Percentiles rank a stretch among this genome's conserved stretches.
phyloP scores from a whole-genome alignment of 2,888 invertebrate species.

The Pammene fasciana region DNA sequence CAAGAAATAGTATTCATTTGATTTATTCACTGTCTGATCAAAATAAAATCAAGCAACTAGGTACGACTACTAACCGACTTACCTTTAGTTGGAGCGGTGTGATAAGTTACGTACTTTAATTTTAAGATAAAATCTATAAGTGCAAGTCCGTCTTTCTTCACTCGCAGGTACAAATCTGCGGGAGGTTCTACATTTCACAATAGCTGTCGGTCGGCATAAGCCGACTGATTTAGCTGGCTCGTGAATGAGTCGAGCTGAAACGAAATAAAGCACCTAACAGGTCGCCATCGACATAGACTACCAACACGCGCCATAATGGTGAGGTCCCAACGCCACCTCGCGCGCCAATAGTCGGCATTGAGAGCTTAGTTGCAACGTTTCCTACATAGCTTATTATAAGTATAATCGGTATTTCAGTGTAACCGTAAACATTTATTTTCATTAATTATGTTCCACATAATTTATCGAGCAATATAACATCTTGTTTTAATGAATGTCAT shows the following conservation, averaged over 20 bases:
- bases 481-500: too few species aligned
- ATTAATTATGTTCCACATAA: too few species aligned
- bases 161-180: slow-evolving; percentile 59
- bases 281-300: slow-evolving; percentile 62
- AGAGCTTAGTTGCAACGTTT: too few species aligned
- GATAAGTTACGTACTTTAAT: slow-evolving; percentile 50
- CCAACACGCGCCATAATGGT: slow-evolving; percentile 32
- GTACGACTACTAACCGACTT: slow-evolving; percentile 15
- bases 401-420: too few species aligned
- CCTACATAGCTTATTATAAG: too few species aligned
- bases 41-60: slow-evolving; percentile 59
- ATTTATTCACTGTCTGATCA: slow-evolving; percentile 53
- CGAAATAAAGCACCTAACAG: slow-evolving; percentile 61
- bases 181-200: slow-evolving; percentile 61
- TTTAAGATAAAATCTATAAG: slow-evolving; percentile 62
- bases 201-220: slow-evolving; percentile 58
- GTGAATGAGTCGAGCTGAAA: slow-evolving; percentile 68
- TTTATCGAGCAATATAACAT: not conserved
- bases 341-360: not conserved
- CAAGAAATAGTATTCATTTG: slow-evolving; percentile 45
- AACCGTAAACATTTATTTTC: too few species aligned
- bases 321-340: slow-evolving; percentile 1
- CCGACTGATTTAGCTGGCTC: slow-evolving; percentile 64
- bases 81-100: slow-evolving; percentile 31
- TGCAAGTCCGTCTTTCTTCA: slow-evolving; percentile 66